phyloP scores from a whole-genome alignment of 2,797 vertebrate species.

The Acrossocheilus fasciatus region DNA sequence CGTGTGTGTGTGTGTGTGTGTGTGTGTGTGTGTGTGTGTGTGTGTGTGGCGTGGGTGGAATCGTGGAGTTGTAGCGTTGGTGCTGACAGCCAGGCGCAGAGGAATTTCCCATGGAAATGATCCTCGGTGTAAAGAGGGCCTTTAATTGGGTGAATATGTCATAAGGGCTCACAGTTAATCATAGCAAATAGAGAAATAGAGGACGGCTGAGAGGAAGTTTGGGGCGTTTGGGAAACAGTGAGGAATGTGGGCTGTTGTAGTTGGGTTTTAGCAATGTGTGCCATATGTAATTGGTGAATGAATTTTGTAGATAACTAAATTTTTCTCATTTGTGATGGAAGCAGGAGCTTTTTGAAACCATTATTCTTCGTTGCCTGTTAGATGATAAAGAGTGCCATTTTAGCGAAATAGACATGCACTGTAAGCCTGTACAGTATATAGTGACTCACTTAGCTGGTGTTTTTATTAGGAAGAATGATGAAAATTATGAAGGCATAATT shows the following conservation, averaged over 20 bases:
- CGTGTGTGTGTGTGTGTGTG: conserved; percentile 22
- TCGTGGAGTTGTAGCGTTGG: conserved; percentile 33
- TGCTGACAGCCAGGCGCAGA: conserved; percentile 58
- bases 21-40: neutral
- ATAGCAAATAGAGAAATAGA: conserved; percentile 55
- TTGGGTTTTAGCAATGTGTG: conserved; percentile 19
- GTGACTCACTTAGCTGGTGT: neutral
- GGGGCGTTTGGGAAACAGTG: conserved; percentile 46
- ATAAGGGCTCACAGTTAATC: conserved; percentile 63
- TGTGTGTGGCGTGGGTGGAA: conserved; percentile 39
- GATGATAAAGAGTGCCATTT: conserved; percentile 1
- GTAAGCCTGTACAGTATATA: neutral
- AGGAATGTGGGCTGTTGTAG: conserved; percentile 50
- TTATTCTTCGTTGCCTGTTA: conserved; percentile 19
- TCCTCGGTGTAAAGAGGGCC: conserved; percentile 51
- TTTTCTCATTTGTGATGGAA: conserved; percentile 26
- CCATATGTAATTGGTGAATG: conserved; percentile 51
- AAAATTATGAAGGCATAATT: neutral
- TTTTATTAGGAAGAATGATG: conserved; percentile 20
- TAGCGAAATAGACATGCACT: neutral
- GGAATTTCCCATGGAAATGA: conserved; percentile 60
- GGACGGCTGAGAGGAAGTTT: conserved; percentile 40
- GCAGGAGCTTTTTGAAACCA: conserved; percentile 26
- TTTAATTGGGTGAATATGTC: conserved; percentile 72
- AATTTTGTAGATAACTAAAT: conserved; percentile 53